Percentiles rank a stretch among this genome's conserved stretches.
phyloP scores from a whole-genome alignment of 2,888 invertebrate genomes.

The Calephelis perditalis region DNA sequence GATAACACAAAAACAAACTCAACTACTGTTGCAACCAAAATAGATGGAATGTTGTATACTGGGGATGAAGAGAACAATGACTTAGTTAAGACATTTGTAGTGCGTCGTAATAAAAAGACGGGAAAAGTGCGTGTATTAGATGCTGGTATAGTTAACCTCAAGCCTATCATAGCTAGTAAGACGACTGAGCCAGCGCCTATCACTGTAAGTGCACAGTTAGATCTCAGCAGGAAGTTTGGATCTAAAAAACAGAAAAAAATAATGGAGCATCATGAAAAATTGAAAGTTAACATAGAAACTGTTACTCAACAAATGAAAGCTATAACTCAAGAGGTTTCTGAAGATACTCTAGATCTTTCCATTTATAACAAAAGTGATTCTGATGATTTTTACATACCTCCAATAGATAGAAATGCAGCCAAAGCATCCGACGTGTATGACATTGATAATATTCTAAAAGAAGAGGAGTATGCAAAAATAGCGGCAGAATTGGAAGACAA shows the following conservation, averaged over 20 bases:
- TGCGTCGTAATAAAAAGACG: slow-evolving; percentile 49
- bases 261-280: slow-evolving; percentile 79
- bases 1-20: slow-evolving; percentile 37
- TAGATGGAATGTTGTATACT: slow-evolving; percentile 47
- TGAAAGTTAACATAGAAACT: slow-evolving; percentile 76
- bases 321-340: slow-evolving; percentile 56
- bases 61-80: slow-evolving; percentile 50
- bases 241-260: slow-evolving; percentile 79
- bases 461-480: slow-evolving; percentile 54
- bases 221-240: slow-evolving; percentile 80
- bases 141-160: slow-evolving; percentile 44
- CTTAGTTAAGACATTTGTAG: slow-evolving; percentile 47
- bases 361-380: slow-evolving; percentile 48
- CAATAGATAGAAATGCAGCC: slow-evolving; percentile 67
- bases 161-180: slow-evolving; percentile 42
- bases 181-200: slow-evolving; percentile 33
- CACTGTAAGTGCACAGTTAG: slow-evolving; percentile 48
- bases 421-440: slow-evolving; percentile 66
- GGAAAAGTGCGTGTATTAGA: slow-evolving; percentile 61
- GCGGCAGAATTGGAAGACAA: slow-evolving; percentile 44
- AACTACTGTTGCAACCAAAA: slow-evolving; percentile 40
- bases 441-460: slow-evolving; percentile 57
- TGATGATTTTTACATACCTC: slow-evolving; percentile 67
- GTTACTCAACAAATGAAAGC: slow-evolving; percentile 78
- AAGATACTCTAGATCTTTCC: slow-evolving; percentile 50